Evolutionary conservation across 2,113 vertebrate species (phyloP).

Genomic region (Podarcis muralis): DNA sequence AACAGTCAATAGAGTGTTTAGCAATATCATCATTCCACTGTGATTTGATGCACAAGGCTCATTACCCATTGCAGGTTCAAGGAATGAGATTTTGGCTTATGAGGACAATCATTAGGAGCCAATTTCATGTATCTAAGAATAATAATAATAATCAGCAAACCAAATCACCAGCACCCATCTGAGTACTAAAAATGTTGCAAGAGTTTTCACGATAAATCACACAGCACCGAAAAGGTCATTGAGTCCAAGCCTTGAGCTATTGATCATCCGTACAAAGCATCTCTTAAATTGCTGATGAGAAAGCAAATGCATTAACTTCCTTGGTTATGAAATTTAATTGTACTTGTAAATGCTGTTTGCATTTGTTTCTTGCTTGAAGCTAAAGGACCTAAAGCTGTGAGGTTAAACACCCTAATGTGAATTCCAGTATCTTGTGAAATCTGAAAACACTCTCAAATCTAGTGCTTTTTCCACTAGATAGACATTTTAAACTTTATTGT

Average conservation of each 20-base stretch:
- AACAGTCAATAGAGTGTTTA: neutral
- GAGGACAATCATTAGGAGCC: neutral
- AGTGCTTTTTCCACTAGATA: slow-evolving; percentile 23
- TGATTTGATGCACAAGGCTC: neutral
- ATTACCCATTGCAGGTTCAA: neutral
- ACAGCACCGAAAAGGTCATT: neutral
- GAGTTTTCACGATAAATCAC: neutral
- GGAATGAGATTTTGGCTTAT: neutral
- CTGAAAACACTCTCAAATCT: slow-evolving; percentile 8
- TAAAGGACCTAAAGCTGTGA: neutral
- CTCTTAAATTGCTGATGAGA: slow-evolving; percentile 15
- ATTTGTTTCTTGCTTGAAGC: neutral
- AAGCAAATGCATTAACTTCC: slow-evolving; percentile 19
- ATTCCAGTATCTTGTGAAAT: neutral
- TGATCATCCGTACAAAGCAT: neutral
- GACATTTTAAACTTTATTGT: neutral
- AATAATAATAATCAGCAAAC: fast-evolving
- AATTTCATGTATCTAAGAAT: neutral
- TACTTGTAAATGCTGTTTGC: neutral
- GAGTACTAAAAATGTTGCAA: neutral
- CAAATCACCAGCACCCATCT: neutral
- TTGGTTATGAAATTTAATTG: fast-evolving
- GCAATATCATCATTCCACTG: neutral
- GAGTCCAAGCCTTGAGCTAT: neutral
- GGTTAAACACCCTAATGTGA: neutral